Base-by-base conservation (phyloP, 30 jellyfish, hydroid and myxozoan genomes). In the Hydractinia echinata region DNA sequence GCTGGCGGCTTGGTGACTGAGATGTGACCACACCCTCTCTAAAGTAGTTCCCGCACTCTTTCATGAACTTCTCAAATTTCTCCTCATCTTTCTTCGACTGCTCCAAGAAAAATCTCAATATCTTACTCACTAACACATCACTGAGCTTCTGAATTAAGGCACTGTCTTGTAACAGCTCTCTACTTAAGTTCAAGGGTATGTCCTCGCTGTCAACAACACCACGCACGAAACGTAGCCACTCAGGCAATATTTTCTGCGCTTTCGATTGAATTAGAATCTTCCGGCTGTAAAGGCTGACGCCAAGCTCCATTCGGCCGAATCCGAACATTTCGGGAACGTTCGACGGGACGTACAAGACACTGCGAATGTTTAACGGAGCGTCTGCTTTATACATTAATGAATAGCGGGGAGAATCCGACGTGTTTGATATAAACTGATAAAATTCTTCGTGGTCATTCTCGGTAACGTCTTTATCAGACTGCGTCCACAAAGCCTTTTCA, bases 151-250 rank as follows among this genome's bases (percentile, higher is more conserved):
- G 90, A 6, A 93, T 83, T 48, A 93, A 76, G 1, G 99, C 96
- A 70, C 99, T 87, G 67, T 93, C 96, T 77, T 93, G 99, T 21
- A 93, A 72, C n/a, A 93, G 89, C 77, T 93, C 99, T 11, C 99
- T 84, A 81, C 99, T 93, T 71, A 93, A 66, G 67, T 93, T 93
- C 88, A 93, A 83, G 10, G 99, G 99, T 4, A 93, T 86, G 53
- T 93, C 99, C 79, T 93, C 99, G 61, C 99, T 93, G 82, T 93
- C 99, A 19, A 93, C 99, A 5, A 93, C 95, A 4, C 99, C 99
- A 66, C 94, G 90, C 81, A 93, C 70, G 69, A 93, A 93, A 10
- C 99, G 93, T 15, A 93, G 77, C 99, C 99, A 93, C 7, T 81
- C 89, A 4, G 99, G 99, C 6, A 93, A 86, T 61, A 93, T 81